phyloP scores from a whole-genome alignment of 2,888 invertebrate species.

The Erebia aethiops region DNA sequence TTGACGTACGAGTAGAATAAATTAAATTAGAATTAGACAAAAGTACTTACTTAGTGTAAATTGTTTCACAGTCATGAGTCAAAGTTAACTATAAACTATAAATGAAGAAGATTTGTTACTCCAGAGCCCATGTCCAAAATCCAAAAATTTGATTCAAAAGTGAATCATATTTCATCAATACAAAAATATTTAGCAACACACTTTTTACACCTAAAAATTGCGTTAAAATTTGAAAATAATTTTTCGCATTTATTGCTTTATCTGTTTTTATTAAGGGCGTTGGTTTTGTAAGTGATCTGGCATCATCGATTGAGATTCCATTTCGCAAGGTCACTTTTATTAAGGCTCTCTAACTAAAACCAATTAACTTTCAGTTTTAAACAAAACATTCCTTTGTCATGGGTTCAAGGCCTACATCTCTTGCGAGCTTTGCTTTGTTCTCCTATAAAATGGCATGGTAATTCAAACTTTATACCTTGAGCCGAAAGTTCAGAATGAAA shows the following conservation, averaged over 20 bases:
- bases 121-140: too few relatives aligned
- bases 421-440: slow-evolving; percentile 21
- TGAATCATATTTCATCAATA: neutral
- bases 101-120: too few relatives aligned
- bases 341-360: slow-evolving; percentile 25
- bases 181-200: neutral
- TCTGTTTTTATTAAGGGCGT: slow-evolving; percentile 1
- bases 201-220: neutral
- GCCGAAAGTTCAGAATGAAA: neutral
- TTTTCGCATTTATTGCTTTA: slow-evolving; percentile 3
- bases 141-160: neutral
- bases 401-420: slow-evolving; percentile 67
- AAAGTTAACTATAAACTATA: too few relatives aligned
- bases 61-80: too few relatives aligned
- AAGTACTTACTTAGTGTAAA: too few relatives aligned
- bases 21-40: too few relatives aligned
- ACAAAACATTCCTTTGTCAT: slow-evolving; percentile 60
- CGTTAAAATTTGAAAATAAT: neutral
- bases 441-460: neutral
- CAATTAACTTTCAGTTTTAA: slow-evolving; percentile 61
- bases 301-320: slow-evolving; percentile 23
- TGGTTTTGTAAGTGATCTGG: slow-evolving; percentile 18
- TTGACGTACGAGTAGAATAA: neutral
- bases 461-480: neutral
- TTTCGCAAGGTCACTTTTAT: slow-evolving; percentile 38